Evolutionary conservation across 2,113 vertebrate genomes (phyloP).

Genomic region (Pygoscelis antarcticus): DNA sequence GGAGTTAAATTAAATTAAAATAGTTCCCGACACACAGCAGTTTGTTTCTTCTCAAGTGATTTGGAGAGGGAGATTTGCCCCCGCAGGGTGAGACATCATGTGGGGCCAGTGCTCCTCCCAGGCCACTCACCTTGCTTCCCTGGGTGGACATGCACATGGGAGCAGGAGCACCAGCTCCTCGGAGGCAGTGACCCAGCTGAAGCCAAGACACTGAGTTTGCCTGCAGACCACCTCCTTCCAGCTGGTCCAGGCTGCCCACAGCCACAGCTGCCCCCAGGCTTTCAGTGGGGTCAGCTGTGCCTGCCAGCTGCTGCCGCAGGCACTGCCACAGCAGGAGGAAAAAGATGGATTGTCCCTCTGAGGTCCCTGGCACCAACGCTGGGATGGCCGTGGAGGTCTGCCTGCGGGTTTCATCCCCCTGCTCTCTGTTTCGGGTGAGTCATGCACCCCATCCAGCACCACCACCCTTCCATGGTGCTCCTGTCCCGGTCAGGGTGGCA

Average conservation of each 20-base stretch:
- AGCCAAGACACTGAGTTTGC: neutral
- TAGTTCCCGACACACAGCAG: neutral
- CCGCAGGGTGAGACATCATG: rapidly evolving
- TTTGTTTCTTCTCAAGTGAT: neutral
- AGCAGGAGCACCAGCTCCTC: neutral
- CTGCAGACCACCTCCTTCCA: neutral
- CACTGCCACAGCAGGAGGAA: neutral
- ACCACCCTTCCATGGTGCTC: neutral
- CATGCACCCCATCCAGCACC: neutral
- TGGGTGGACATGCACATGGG: rapidly evolving
- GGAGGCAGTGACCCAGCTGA: rapidly evolving
- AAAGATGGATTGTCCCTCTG: neutral
- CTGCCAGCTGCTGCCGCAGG: neutral
- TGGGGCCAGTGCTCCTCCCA: neutral
- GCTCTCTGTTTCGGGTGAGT: neutral
- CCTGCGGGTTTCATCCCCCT: neutral
- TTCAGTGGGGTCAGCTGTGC: neutral
- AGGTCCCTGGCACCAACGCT: neutral
- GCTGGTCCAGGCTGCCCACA: neutral
- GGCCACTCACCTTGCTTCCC: neutral
- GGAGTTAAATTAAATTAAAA: neutral
- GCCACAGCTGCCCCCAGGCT: neutral
- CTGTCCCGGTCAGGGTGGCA: rapidly evolving
- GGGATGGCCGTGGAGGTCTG: neutral
- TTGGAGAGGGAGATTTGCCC: neutral